Evolutionary conservation across 2,113 vertebrate genomes (phyloP).

Genomic region (Burhinus bistriatus): DNA sequence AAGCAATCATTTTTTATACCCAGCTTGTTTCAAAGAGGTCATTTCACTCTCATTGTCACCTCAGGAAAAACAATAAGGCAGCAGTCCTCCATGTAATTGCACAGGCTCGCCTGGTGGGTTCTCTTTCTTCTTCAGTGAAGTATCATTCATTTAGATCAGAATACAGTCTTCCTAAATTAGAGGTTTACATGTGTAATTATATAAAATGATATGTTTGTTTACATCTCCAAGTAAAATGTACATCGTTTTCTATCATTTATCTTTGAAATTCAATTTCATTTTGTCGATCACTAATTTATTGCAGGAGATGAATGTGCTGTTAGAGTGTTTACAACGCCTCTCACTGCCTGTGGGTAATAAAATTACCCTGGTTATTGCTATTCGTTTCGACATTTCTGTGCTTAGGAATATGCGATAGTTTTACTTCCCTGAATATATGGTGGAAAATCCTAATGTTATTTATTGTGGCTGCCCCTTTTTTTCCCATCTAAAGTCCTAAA

Average conservation of each 20-base stretch:
- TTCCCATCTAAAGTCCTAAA: background rate
- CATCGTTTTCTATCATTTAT: constrained; percentile 59
- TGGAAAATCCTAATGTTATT: background rate
- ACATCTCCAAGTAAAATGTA: constrained; percentile 59
- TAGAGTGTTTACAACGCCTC: constrained; percentile 51
- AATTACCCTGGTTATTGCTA: constrained; percentile 58
- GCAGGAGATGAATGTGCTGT: constrained; percentile 40
- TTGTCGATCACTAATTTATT: constrained; percentile 58
- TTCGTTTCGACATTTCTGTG: constrained; percentile 13
- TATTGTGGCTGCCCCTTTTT: background rate
- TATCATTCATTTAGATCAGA: constrained; percentile 61
- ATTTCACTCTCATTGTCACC: constrained; percentile 39
- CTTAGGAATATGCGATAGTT: background rate
- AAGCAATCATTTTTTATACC: constrained; percentile 30
- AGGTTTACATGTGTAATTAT: constrained; percentile 69
- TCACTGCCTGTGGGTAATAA: constrained; percentile 54
- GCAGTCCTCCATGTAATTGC: constrained; percentile 49
- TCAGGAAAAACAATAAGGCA: constrained; percentile 60
- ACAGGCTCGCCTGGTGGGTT: background rate
- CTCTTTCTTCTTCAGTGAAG: constrained; percentile 21
- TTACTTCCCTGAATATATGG: background rate
- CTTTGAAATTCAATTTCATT: constrained; percentile 69
- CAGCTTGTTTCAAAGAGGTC: constrained; percentile 22
- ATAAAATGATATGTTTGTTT: constrained; percentile 75
- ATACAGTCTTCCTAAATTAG: constrained; percentile 58